Evolutionary conservation across 2,888 invertebrate genomes (phyloP).

Genomic region (Mesorhabditis belari): DNA sequence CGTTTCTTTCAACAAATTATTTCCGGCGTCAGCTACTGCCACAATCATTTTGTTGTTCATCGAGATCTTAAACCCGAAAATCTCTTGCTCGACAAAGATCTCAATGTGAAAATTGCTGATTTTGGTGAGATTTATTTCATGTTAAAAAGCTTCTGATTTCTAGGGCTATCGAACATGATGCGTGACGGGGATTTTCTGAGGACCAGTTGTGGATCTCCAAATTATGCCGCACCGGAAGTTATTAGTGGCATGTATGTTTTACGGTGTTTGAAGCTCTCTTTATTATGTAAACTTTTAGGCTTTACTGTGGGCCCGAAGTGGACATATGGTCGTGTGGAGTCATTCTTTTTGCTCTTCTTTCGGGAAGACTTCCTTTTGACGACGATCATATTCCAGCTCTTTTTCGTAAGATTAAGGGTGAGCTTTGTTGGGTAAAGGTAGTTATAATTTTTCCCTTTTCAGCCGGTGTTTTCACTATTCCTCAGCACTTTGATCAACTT

Average conservation of each 20-base stretch:
- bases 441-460: conserved; percentile 8
- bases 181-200: conserved; percentile 94
- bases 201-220: conserved; percentile 95
- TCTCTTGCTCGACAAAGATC: conserved; percentile 57
- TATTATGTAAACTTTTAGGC: conserved; percentile 46
- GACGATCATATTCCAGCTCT: conserved; percentile 96
- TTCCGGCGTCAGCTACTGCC: conserved; percentile 82
- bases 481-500: conserved; percentile 85
- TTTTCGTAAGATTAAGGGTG: conserved; percentile 88
- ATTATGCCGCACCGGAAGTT: conserved; percentile 96
- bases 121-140: conserved; percentile 60
- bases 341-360: conserved; percentile 84
- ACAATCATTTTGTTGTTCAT: conserved; percentile 96
- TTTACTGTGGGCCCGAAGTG: conserved; percentile 97
- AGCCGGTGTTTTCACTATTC: conserved; percentile 91
- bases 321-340: conserved; percentile 99
- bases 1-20: conserved; percentile 99
- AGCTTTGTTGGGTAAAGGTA: not conserved
- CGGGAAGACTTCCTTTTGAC: conserved; percentile 84
- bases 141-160: conserved; percentile 2
- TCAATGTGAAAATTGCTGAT: conserved; percentile 89
- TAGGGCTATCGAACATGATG: conserved; percentile 96
- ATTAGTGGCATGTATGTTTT: conserved; percentile 53
- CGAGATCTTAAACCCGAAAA: conserved; percentile 80
- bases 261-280: too few relatives aligned